phyloP scores from a whole-genome alignment of 2,888 invertebrate species.

The Phyllotreta cruciferae region DNA sequence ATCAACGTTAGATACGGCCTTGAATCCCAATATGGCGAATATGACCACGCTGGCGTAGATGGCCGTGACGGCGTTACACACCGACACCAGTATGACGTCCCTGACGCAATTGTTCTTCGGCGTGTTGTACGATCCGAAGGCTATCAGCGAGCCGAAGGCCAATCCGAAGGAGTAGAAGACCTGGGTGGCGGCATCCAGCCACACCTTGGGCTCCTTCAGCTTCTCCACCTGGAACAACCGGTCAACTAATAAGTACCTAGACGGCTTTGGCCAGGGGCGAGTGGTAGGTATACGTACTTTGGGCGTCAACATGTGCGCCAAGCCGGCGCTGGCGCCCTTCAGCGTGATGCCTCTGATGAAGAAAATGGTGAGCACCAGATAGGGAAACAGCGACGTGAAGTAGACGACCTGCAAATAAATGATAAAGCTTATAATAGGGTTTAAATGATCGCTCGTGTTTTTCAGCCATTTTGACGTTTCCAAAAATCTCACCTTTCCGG shows the following conservation, averaged over 20 bases:
- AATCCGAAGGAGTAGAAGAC: constrained; percentile 96
- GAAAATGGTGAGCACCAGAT: constrained; percentile 92
- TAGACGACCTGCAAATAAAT: constrained; percentile 79
- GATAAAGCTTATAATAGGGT: constrained; percentile 36
- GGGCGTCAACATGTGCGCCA: constrained; percentile 91
- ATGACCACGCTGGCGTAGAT: constrained; percentile 95
- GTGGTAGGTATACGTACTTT: constrained; percentile 69
- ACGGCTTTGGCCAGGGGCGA: background rate
- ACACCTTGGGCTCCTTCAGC: constrained; percentile 85
- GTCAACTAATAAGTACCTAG: constrained; percentile 20
- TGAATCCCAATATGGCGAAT: constrained; percentile 94
- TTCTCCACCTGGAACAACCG: constrained; percentile 74
- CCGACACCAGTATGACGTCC: constrained; percentile 88
- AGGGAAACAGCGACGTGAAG: constrained; percentile 95
- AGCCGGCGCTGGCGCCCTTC: constrained; percentile 84
- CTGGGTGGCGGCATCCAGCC: constrained; percentile 96
- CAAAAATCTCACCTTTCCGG: no score
- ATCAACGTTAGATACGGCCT: constrained; percentile 89
- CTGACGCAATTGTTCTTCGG: constrained; percentile 94
- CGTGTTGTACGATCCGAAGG: constrained; percentile 95
- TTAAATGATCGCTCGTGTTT: constrained; percentile 4
- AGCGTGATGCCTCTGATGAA: constrained; percentile 89
- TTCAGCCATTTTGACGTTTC: no score
- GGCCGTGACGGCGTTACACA: constrained; percentile 93
- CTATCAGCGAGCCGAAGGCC: constrained; percentile 94